Percentiles rank a stretch among this genome's conserved stretches.
phyloP scores from a whole-genome alignment of 1,140 invertebrate genomes.

The Cotesia vestalis region DNA sequence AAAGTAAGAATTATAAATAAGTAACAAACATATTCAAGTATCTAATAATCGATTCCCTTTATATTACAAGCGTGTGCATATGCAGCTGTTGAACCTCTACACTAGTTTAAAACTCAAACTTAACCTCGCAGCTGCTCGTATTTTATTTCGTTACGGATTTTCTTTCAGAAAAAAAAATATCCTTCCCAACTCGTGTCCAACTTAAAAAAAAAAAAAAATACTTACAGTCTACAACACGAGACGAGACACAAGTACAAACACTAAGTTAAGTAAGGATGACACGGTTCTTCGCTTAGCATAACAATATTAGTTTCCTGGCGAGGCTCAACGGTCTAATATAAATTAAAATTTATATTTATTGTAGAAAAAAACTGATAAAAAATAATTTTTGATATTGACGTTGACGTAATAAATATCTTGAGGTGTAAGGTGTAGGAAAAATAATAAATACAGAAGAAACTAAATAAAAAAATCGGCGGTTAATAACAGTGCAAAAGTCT shows the following conservation, averaged over 20 bases:
- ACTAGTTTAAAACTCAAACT: too few relatives aligned
- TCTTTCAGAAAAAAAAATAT: too few relatives aligned
- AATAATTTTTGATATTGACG: not conserved
- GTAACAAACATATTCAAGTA: slow-evolving; percentile 34
- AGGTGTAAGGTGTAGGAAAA: slow-evolving; percentile 11
- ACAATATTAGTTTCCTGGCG: slow-evolving; percentile 40
- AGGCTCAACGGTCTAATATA: slow-evolving; percentile 31
- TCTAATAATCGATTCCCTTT: too few relatives aligned
- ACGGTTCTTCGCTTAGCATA: slow-evolving; percentile 42
- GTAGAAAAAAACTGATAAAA: not conserved
- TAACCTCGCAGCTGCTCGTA: not conserved
- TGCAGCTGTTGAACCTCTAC: not conserved
- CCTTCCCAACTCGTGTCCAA: not conserved
- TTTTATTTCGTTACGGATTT: too few relatives aligned
- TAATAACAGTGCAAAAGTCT: slow-evolving; percentile 42
- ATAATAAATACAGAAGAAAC: not conserved
- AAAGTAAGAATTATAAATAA: not conserved
- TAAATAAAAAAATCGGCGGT: slow-evolving; percentile 38
- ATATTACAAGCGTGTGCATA: not conserved
- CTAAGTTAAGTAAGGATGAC: slow-evolving; percentile 18
- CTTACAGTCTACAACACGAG: too few relatives aligned
- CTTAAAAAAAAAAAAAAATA: not conserved
- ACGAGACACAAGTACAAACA: too few relatives aligned
- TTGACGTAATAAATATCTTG: slow-evolving; percentile 13
- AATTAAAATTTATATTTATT: slow-evolving; percentile 22